Conservation (phyloP, 2,888 invertebrate species). For the Boloria selene region DNA sequence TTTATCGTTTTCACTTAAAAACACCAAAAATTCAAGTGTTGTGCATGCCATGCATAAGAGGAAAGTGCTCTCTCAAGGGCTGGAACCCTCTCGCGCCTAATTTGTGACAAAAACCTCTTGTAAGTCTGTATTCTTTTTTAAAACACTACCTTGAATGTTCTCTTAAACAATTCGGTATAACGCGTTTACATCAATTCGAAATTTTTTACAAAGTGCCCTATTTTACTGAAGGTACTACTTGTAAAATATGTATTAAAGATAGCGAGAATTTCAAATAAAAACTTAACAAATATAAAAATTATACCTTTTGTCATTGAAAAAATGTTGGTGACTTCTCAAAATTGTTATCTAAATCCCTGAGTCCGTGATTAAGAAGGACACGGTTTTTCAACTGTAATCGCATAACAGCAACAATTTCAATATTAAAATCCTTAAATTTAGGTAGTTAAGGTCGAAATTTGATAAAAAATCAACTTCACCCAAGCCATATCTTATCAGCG, state of each 20-base stretch:
- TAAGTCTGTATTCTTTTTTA: conserved; percentile 21
- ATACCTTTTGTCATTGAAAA: conserved; percentile 18
- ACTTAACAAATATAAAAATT: neutral
- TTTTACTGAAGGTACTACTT: no score
- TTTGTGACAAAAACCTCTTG: conserved; percentile 29
- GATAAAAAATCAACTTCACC: neutral
- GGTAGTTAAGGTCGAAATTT: conserved; percentile 16
- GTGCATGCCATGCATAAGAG: conserved; percentile 33
- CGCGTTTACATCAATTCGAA: neutral
- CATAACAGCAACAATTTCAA: neutral
- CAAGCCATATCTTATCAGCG: conserved; percentile 55
- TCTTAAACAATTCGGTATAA: conserved; percentile 9
- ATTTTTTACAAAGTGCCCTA: no score
- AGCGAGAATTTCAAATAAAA: neutral
- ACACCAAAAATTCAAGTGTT: conserved; percentile 39
- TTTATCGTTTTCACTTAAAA: conserved; percentile 31
- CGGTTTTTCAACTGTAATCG: conserved; percentile 57
- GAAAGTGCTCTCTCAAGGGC: conserved; percentile 32
- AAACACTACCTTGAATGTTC: conserved; percentile 16
- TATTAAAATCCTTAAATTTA: conserved; percentile 4
- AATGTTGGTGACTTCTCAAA: conserved; percentile 23
- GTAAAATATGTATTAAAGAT: neutral
- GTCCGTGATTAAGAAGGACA: conserved; percentile 59
- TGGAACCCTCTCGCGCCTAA: conserved; percentile 33
- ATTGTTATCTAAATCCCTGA: conserved; percentile 43